These are phyloP conservation scores for Varecia variegata DNA, from an alignment of 2,797 vertebrate genomes.

Conservation along the genomic window DNA sequence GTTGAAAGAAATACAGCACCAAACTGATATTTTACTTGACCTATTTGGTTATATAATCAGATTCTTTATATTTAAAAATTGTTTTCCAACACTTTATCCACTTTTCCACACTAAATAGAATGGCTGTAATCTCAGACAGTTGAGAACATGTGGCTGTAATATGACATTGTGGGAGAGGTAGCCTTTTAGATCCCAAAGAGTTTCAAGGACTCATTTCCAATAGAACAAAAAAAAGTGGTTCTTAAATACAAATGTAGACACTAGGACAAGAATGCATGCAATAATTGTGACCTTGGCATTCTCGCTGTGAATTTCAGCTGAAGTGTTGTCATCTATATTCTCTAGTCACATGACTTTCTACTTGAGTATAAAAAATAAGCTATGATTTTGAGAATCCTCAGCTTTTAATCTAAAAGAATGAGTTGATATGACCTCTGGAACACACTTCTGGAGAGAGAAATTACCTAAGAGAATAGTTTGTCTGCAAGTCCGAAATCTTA, in stretches of 20 bases:
- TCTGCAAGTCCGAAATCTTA: not conserved
- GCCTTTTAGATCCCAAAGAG: conserved; percentile 24
- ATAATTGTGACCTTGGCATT: conserved; percentile 49
- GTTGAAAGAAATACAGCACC: not conserved
- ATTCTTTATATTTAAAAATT: not conserved
- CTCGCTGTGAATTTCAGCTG: not conserved
- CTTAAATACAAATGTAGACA: not conserved
- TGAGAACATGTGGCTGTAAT: conserved; percentile 18
- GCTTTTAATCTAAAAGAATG: conserved; percentile 35
- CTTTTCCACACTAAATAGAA: not conserved
- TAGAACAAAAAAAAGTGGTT: not conserved
- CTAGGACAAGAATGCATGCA: not conserved
- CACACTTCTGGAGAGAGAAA: not conserved
- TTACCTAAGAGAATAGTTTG: conserved; percentile 30
- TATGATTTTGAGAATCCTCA: not conserved
- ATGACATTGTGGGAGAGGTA: conserved; percentile 27
- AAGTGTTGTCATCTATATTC: not conserved
- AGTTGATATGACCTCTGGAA: not conserved
- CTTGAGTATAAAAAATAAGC: not conserved
- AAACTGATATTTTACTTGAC: conserved; percentile 2
- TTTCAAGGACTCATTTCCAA: conserved; percentile 60
- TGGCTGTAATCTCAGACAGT: not conserved
- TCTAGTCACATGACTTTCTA: not conserved
- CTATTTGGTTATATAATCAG: not conserved
- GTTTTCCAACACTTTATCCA: not conserved